Base-by-base conservation (phyloP, 2,888 invertebrate genomes). In the Ommatoiulus sabulosus region DNA sequence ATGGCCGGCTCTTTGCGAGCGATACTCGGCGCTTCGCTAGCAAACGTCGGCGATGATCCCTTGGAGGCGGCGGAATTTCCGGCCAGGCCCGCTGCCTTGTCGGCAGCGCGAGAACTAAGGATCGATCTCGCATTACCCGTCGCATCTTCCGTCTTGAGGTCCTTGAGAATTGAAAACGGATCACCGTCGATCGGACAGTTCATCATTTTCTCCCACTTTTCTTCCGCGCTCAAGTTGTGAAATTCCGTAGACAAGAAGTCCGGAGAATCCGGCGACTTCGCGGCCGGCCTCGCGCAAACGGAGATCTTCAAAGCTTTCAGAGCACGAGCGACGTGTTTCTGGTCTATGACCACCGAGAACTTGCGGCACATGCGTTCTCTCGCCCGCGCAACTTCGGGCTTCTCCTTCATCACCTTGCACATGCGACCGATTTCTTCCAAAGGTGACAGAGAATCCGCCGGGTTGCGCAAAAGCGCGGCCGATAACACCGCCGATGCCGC, bases 151-250 rank as follows among this genome's bases (percentile, higher is more conserved):
- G 72, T n/a, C 0, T 72, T 24, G n/a, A 72, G 72, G 72, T 72
- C 72, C 24, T 72, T 7, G 24, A 72, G 72, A 1, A 72, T 24
- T 2, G 72, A 72, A 24, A 24, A 72, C 0, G 24, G 24, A 12
- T 72, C 72, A 1, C 10, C 72, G 2, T 72, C 72, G 24, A 72
- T n/a, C 24, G 72, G 8, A 24, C 8, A 3, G 12, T 72, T 24
- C 72, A 72, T 72, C 72, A 72, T 72, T n/a, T 72, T 72, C 24
- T 72, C 72, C 72, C 72, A 72, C 24, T 72, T 72, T 10, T 72
- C 72, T n/a, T 72, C 72, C 8, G 72, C 72, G 24, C 72, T 72
- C 8, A 72, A 24, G 72, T 72, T 24, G 72, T 72, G 72, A n/a
- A 72, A 72, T 24, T 72, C 72, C 72, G 24, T 72, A 5, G 72